These are phyloP conservation scores for Ifrita kowaldi DNA, from an alignment of 2,113 vertebrate species.

Conservation along the genomic window DNA sequence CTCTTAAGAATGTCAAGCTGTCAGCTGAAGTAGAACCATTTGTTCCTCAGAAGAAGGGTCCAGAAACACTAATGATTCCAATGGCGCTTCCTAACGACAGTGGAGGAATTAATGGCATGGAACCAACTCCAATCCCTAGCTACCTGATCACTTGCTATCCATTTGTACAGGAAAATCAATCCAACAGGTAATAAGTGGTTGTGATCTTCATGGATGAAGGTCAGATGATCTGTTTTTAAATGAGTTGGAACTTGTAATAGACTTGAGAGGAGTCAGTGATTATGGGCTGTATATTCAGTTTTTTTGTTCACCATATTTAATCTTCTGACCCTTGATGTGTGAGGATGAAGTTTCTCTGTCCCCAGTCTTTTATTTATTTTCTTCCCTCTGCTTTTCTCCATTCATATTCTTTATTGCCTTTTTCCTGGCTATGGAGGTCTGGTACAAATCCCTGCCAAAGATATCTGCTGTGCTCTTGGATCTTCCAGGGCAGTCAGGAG, in stretches of 20 bases:
- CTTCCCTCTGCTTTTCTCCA: neutral
- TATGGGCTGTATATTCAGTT: neutral
- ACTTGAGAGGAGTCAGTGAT: neutral
- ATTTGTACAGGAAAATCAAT: slow-evolving; percentile 96
- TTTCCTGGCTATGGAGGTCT: neutral
- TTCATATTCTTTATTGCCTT: neutral
- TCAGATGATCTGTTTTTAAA: neutral
- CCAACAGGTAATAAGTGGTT: slow-evolving; percentile 83
- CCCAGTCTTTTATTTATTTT: neutral
- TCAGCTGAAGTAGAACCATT: slow-evolving; percentile 98
- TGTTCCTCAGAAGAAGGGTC: slow-evolving; percentile 94
- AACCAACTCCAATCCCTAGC: slow-evolving; percentile 92
- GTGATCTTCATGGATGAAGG: neutral
- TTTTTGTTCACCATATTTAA: neutral
- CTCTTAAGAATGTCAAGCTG: slow-evolving; percentile 90
- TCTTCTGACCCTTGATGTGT: neutral
- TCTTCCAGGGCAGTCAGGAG: neutral
- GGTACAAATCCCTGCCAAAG: neutral
- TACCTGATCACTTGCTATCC: slow-evolving; percentile 99
- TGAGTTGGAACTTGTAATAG: neutral
- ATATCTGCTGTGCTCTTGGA: neutral
- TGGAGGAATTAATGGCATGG: slow-evolving; percentile 80
- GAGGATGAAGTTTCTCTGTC: neutral
- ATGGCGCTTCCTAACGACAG: slow-evolving; percentile 87
- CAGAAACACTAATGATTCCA: slow-evolving; percentile 85